Conservation (phyloP, 2,113 vertebrate genomes). For the Ceyx melanurus region DNA sequence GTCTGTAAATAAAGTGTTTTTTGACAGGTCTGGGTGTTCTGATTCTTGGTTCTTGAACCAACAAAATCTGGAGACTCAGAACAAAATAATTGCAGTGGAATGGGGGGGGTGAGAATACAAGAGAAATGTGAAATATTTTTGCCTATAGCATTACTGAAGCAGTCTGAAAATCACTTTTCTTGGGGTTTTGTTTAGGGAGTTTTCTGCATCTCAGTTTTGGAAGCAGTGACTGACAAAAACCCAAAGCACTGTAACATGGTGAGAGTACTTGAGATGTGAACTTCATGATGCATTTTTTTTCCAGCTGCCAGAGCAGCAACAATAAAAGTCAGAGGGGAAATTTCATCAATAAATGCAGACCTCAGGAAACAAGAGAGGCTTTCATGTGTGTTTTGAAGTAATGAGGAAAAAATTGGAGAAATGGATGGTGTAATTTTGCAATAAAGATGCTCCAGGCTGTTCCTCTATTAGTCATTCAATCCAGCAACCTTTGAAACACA, state of each 20-base stretch:
- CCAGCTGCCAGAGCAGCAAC: not conserved
- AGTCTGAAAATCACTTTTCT: not conserved
- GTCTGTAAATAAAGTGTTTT: not conserved
- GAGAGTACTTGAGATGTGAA: not conserved
- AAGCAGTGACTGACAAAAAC: not conserved
- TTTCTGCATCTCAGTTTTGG: not conserved
- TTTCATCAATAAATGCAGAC: not conserved
- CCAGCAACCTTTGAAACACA: not conserved
- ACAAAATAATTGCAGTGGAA: too few species aligned
- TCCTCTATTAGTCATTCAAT: not conserved
- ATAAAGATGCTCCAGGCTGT: not conserved
- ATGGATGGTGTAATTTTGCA: not conserved
- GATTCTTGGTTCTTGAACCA: not conserved
- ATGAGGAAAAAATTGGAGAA: conserved; percentile 21
- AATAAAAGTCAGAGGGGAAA: not conserved
- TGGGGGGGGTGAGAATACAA: too few species aligned
- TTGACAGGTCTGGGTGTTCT: not conserved
- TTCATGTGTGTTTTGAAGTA: not conserved
- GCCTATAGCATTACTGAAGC: not conserved
- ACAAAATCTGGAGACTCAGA: not conserved
- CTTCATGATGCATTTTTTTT: not conserved
- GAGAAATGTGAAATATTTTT: not conserved
- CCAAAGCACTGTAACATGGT: fast-evolving
- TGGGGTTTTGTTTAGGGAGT: not conserved
- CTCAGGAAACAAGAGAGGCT: not conserved